A percentile compares a stretch with the other conserved stretches of the same genome.
These are phyloP conservation scores for Lacerta viridis DNA, from an alignment of 2,797 vertebrate genomes.

Conservation along the genomic window DNA sequence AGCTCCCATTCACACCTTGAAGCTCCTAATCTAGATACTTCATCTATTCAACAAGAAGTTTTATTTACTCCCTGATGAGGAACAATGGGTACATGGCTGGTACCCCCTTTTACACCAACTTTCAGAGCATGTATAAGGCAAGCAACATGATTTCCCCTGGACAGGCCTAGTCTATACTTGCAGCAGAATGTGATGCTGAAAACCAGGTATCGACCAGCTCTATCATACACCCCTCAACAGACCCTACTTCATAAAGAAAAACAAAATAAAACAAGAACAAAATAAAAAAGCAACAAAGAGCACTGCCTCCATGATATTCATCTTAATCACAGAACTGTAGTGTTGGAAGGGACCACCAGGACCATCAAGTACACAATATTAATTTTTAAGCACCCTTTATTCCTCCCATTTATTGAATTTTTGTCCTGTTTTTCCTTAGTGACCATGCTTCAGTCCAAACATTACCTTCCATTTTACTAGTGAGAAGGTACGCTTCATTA, in stretches of 20 bases:
- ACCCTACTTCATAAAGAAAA: not conserved
- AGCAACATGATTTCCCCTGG: not conserved
- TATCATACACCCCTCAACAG: no score
- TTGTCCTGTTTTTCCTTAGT: no score
- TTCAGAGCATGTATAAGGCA: not conserved
- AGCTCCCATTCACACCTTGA: not conserved
- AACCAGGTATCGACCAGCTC: no score
- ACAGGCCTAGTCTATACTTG: not conserved
- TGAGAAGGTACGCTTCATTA: not conserved
- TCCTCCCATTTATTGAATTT: not conserved
- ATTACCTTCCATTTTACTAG: not conserved
- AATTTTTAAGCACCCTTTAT: not conserved
- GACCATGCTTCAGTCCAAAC: not conserved
- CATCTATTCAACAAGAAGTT: not conserved
- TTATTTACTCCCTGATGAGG: no score
- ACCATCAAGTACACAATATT: no score
- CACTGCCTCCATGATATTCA: not conserved
- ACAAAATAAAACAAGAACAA: no score
- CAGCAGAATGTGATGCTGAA: not conserved
- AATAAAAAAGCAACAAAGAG: not conserved
- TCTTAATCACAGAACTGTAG: no score
- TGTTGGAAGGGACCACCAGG: no score
- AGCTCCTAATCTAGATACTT: not conserved
- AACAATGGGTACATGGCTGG: not conserved
- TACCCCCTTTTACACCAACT: not conserved